These are phyloP conservation scores for Drosophila pandora DNA, from an alignment of 1,140 invertebrate genomes.

Conservation along the genomic window DNA sequence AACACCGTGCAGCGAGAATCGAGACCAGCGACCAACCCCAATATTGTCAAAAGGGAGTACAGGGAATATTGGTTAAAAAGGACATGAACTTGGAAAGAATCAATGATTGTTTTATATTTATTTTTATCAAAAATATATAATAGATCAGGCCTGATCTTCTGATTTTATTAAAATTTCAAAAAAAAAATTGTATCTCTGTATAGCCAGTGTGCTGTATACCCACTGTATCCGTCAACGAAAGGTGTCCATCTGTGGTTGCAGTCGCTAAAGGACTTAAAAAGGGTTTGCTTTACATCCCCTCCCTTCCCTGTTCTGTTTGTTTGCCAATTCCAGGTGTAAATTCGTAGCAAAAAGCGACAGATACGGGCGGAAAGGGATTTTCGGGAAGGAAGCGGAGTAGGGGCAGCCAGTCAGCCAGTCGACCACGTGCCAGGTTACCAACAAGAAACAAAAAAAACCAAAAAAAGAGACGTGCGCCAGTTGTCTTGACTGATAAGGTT, in stretches of 20 bases:
- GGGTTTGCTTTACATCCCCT: conserved; percentile 45
- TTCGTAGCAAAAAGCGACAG: conserved; percentile 45
- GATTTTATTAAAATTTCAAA: neutral
- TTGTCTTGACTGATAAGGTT: conserved; percentile 67
- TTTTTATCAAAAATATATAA: no score
- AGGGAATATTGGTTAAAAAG: conserved; percentile 6
- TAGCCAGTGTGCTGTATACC: neutral
- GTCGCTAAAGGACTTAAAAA: conserved; percentile 56
- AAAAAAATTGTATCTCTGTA: neutral
- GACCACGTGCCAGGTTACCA: conserved; percentile 43
- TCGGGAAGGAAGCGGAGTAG: conserved; percentile 24
- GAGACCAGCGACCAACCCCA: conserved; percentile 30
- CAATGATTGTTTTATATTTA: no score
- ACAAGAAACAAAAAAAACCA: conserved; percentile 3
- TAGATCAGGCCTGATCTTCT: neutral
- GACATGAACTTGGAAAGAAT: no score
- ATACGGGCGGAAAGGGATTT: conserved; percentile 38
- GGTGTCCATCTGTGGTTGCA: conserved; percentile 70
- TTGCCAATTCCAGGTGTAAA: conserved; percentile 83
- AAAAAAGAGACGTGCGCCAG: conserved; percentile 66
- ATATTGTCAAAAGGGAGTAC: conserved; percentile 50
- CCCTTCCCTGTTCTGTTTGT: conserved; percentile 47
- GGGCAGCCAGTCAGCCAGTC: conserved; percentile 67
- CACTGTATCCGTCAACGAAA: conserved; percentile 45
- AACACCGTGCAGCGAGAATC: conserved; percentile 14